phyloP scores from a whole-genome alignment of 2,113 vertebrate species.

The Pollachius pollachius region DNA sequence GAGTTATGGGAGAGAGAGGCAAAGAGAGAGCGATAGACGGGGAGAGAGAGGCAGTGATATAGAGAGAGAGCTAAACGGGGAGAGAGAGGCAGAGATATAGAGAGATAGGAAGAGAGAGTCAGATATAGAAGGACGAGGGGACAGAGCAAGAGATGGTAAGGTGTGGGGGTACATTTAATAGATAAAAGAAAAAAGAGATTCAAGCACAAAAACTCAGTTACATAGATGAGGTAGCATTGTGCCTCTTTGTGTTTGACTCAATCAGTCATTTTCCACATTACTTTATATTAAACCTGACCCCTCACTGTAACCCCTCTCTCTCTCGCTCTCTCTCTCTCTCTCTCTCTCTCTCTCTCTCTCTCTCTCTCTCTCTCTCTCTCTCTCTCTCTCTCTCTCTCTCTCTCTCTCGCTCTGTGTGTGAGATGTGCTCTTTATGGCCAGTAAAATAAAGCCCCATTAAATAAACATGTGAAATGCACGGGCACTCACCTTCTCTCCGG shows the following conservation, averaged over 20 bases:
- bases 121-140: constrained; percentile 21
- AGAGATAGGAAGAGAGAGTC: constrained; percentile 15
- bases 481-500: background rate
- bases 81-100: constrained; percentile 31
- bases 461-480: constrained; percentile 31
- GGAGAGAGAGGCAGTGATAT: background rate
- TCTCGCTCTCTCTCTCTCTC: background rate
- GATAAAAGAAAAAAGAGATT: background rate
- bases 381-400: background rate
- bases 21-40: background rate
- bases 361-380: background rate
- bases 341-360: constrained; percentile 2
- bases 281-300: background rate
- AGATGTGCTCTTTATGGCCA: background rate
- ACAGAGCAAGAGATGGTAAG: constrained; percentile 32
- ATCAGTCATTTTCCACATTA: background rate
- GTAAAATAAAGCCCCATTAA: constrained; percentile 13
- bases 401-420: background rate
- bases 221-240: background rate
- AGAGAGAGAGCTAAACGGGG: constrained; percentile 3
- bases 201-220: background rate
- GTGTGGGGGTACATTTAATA: constrained; percentile 2
- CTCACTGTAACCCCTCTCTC: background rate
- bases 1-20: background rate
- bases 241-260: background rate